These are phyloP conservation scores for Anarsia innoxiella DNA, from an alignment of 2,888 invertebrate species.

Conservation along the genomic window DNA sequence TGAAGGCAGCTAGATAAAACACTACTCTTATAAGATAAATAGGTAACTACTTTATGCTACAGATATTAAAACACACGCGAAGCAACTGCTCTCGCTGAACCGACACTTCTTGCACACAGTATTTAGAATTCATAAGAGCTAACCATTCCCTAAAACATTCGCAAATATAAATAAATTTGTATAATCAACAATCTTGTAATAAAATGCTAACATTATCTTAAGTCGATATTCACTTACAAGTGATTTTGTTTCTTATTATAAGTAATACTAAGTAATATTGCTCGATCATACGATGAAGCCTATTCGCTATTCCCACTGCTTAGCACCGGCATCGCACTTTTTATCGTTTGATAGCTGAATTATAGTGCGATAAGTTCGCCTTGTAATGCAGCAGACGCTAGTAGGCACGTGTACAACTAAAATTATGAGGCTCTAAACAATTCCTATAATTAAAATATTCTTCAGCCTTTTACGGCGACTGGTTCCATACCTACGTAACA, in stretches of 20 bases:
- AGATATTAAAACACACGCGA: slow-evolving; percentile 23
- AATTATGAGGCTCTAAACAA: no score
- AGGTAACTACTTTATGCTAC: slow-evolving; percentile 62
- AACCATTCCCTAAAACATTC: slow-evolving; percentile 7
- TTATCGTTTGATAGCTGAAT: no score
- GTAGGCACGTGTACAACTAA: no score
- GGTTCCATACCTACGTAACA: no score
- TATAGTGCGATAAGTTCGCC: no score
- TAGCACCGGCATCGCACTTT: no score
- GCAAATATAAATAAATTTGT: slow-evolving; percentile 6
- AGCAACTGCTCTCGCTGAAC: not conserved
- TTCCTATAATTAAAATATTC: no score
- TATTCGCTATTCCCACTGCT: no score
- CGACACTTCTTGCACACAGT: not conserved
- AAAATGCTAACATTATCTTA: slow-evolving; percentile 8
- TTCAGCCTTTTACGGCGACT: no score
- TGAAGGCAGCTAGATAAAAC: slow-evolving; percentile 73
- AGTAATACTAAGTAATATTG: slow-evolving; percentile 9
- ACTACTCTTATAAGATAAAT: slow-evolving; percentile 71
- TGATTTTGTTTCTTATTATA: slow-evolving; percentile 7
- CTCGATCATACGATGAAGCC: no score
- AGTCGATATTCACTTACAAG: slow-evolving; percentile 6
- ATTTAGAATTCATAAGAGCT: not conserved
- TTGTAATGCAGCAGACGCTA: no score
- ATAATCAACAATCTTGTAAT: slow-evolving; percentile 9